Conservation (phyloP, 2,113 vertebrate genomes). For the Siniperca chuatsi region DNA sequence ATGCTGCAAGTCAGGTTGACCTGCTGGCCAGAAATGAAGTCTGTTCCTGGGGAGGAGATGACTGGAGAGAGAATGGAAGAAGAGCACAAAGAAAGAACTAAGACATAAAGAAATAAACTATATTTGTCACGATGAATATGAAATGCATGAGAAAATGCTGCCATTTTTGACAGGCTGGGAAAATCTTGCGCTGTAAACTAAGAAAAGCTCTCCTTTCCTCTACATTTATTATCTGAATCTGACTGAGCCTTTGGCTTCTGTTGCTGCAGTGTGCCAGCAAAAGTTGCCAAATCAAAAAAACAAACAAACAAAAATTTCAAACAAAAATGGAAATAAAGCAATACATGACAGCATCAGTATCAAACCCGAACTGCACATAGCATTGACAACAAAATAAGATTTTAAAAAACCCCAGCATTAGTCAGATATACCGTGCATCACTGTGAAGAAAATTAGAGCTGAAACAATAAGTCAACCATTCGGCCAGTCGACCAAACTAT, state of each 20-base stretch:
- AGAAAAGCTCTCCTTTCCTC: not conserved
- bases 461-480: not conserved
- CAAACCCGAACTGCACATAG: not conserved
- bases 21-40: conserved; percentile 56
- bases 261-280: not conserved
- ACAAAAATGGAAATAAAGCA: not conserved
- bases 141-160: not conserved
- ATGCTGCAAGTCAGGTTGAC: conserved; percentile 79
- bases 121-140: not conserved
- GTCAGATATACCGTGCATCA: not conserved
- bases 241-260: conserved; percentile 4
- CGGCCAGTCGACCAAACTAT: no score
- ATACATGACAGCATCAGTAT: not conserved
- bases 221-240: conserved; percentile 2
- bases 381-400: not conserved
- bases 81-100: not conserved
- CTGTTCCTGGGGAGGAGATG: conserved; percentile 2
- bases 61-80: conserved; percentile 51
- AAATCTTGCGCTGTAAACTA: not conserved
- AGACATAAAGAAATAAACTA: not conserved
- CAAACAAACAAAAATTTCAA: not conserved
- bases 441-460: not conserved
- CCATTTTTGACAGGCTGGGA: not conserved
- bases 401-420: not conserved
- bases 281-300: not conserved